phyloP scores from a whole-genome alignment of 2,113 vertebrate genomes.

The Strigops habroptila region DNA sequence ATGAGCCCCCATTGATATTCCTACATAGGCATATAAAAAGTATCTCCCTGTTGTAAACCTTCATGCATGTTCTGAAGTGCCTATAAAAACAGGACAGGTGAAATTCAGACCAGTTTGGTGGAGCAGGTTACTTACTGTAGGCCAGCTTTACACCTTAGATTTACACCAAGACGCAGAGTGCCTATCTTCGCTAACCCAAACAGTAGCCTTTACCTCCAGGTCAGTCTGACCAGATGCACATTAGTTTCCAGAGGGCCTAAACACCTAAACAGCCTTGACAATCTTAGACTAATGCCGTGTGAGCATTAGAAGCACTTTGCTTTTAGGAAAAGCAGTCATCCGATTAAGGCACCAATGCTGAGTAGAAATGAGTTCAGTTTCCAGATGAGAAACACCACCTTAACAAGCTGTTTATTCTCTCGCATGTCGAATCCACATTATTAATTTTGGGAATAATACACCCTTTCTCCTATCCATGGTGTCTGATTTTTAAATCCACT shows the following conservation, averaged over 20 bases:
- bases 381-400: not conserved
- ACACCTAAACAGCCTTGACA: not conserved
- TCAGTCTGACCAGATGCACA: not conserved
- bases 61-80: not conserved
- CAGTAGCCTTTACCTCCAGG: not conserved
- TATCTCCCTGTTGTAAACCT: not conserved
- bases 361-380: not conserved
- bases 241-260: not conserved
- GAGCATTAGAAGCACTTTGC: not conserved
- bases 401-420: not conserved
- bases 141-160: not conserved
- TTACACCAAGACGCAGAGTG: not conserved
- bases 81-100: not conserved
- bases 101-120: not conserved
- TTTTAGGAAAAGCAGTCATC: not conserved
- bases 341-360: not conserved
- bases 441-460: not conserved
- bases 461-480: not conserved
- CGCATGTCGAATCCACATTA: not conserved
- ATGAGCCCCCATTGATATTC: not conserved
- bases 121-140: not conserved
- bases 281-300: not conserved
- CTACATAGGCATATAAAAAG: not conserved
- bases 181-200: not conserved
- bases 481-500: not conserved